phyloP scores from a whole-genome alignment of 2,113 vertebrate species.

The Steatornis caripensis region DNA sequence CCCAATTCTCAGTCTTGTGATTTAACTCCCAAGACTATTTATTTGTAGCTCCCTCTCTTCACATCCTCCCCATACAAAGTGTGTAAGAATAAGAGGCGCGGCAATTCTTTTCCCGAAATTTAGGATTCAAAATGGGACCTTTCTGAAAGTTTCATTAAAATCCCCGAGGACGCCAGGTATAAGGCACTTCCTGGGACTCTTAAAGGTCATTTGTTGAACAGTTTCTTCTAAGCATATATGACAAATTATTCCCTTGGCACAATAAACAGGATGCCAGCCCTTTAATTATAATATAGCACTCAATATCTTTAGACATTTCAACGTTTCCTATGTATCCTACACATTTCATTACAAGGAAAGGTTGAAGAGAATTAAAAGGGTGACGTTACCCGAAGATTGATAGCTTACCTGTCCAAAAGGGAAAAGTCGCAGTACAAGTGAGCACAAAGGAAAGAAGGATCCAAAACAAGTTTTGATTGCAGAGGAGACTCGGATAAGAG shows the following conservation, averaged over 20 bases:
- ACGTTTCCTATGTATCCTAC: constrained; percentile 66
- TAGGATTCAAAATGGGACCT: neutral
- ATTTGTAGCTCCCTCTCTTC: neutral
- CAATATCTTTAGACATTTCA: constrained; percentile 71
- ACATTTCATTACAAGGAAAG: constrained; percentile 66
- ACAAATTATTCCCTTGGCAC: constrained; percentile 76
- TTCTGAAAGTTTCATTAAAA: constrained; percentile 41
- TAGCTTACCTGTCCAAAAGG: constrained; percentile 36
- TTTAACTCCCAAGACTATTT: neutral
- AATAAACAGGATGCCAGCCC: constrained; percentile 66
- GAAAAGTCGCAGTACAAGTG: neutral
- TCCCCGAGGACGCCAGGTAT: constrained; percentile 55
- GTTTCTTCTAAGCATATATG: constrained; percentile 66
- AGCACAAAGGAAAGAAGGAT: constrained; percentile 67
- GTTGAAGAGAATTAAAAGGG: constrained; percentile 60
- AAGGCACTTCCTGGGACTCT: constrained; percentile 65
- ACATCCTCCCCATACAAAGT: neutral
- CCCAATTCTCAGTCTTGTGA: neutral
- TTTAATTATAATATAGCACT: constrained; percentile 81
- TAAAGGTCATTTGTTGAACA: constrained; percentile 78
- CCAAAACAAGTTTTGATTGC: constrained; percentile 71
- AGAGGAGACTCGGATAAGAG: constrained; percentile 67
- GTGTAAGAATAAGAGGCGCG: neutral
- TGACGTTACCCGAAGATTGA: constrained; percentile 34
- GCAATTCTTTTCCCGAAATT: neutral